Evolutionary conservation across 2,797 vertebrate genomes (phyloP).

Genomic region (Sardinella longiceps): DNA sequence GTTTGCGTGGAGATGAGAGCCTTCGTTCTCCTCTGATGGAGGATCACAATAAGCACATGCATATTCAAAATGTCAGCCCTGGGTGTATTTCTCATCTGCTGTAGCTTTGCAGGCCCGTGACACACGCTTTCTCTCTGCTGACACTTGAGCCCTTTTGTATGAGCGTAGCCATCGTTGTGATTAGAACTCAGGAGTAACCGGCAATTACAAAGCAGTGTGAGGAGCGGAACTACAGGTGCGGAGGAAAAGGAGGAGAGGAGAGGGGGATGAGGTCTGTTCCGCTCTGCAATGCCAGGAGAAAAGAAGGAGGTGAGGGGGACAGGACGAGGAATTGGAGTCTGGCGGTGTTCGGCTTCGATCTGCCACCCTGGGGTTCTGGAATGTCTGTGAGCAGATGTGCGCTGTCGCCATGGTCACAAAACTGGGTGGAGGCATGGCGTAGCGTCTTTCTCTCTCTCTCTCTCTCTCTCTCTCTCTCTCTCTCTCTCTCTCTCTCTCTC

Average conservation of each 20-base stretch:
- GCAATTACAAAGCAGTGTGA: not conserved
- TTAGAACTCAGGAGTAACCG: not conserved
- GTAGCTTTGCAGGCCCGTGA: slow-evolving; percentile 47
- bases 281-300: slow-evolving; percentile 9
- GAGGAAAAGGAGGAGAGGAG: not conserved
- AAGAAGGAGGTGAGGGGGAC: slow-evolving; percentile 17
- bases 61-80: slow-evolving; percentile 58
- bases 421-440: slow-evolving; percentile 35
- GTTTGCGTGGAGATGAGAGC: slow-evolving; percentile 44
- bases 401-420: slow-evolving; percentile 65
- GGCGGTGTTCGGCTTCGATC: slow-evolving; percentile 46
- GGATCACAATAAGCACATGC: slow-evolving; percentile 56
- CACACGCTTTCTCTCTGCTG: slow-evolving; percentile 54
- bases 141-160: slow-evolving; percentile 31
- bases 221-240: slow-evolving; percentile 13
- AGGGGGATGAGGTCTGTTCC: too few relatives aligned
- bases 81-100: slow-evolving; percentile 47
- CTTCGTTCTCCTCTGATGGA: slow-evolving; percentile 48
- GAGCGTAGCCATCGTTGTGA: not conserved
- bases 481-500: slow-evolving; percentile 25
- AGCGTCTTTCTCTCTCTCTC: slow-evolving; percentile 23
- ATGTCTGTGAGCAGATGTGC: slow-evolving; percentile 29
- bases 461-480: not conserved
- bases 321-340: slow-evolving; percentile 18
- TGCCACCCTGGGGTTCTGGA: slow-evolving; percentile 37